A percentile compares a stretch with the other conserved stretches of the same genome.
phyloP scores from a whole-genome alignment of 2,113 vertebrate genomes.

The Engraulis encrasicolus region DNA sequence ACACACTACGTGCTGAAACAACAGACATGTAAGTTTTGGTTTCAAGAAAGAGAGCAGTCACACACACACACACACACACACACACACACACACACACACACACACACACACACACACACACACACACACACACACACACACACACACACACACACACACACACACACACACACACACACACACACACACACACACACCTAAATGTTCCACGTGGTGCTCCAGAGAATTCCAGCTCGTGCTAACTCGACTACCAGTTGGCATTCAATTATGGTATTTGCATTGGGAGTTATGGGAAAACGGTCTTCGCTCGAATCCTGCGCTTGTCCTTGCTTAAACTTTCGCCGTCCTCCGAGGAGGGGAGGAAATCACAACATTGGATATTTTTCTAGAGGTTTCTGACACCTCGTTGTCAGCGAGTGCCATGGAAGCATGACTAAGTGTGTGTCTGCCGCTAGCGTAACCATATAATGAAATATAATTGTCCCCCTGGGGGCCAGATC shows the following conservation, averaged over 20 bases:
- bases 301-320: not conserved
- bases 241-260: not conserved
- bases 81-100: slow-evolving; percentile 7
- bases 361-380: not conserved
- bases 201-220: no score
- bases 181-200: no score
- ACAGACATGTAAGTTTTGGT: slow-evolving; percentile 71
- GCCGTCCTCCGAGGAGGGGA: not conserved
- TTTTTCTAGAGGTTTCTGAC: not conserved
- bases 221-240: no score
- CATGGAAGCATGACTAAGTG: not conserved
- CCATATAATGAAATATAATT: not conserved
- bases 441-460: not conserved
- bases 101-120: slow-evolving; percentile 35
- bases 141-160: no score
- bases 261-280: not conserved
- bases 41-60: not conserved
- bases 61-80: not conserved
- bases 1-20: slow-evolving; percentile 68
- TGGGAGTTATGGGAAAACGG: not conserved
- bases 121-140: slow-evolving; percentile 8
- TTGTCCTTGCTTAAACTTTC: not conserved
- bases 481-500: not conserved
- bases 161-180: no score
- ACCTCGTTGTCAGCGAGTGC: not conserved